Base-by-base conservation (phyloP, 2,888 invertebrate genomes). In the Heteromurus nitidus region DNA sequence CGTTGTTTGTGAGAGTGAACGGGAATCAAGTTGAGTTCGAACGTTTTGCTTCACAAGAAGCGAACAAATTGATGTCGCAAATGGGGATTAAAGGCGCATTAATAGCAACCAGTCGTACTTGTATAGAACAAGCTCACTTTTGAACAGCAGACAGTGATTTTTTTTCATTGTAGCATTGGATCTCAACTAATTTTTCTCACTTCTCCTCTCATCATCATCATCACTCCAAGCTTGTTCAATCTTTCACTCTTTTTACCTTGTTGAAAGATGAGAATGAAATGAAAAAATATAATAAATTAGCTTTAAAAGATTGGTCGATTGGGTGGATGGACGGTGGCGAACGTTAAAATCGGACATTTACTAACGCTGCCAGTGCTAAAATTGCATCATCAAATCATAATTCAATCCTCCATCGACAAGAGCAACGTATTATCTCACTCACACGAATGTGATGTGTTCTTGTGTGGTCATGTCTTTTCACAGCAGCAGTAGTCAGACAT, bases 391-490 rank as follows among this genome's bases (percentile, higher is more conserved):
- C 47, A 5, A n/a, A 47, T 47, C 47, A 47, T 47, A 47, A 47
- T 47, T 47, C 47, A 47, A 47, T 47, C 47, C 47, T 47, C n/a
- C 47, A 47, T 47, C n/a, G 47, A 47, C 47, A 47, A 47, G n/a
- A n/a, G n/a, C n/a, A n/a, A n/a, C n/a, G 11, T 47, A 47, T 47
- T 47, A 47, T 13, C 47, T 47, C 36, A 36, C 36, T 36, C 36
- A 36, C 36, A 9, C 13, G 47, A 47, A 11, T 36, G 47, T 47
- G 47, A 47, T 47, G n/a, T 47, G n/a, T 16, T 47, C 47, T 47
- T 47, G 47, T 47, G 47, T 47, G 47, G 47, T n/a, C 47, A 47
- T 47, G n/a, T 11, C 11, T 3, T n/a, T 36, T 13, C 36, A 36
- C n/a, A n/a, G n/a, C n/a, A n/a, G n/a, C n/a, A n/a, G n/a, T n/a